phyloP scores from a whole-genome alignment of 2,797 vertebrate genomes.

The Microhierax caerulescens region DNA sequence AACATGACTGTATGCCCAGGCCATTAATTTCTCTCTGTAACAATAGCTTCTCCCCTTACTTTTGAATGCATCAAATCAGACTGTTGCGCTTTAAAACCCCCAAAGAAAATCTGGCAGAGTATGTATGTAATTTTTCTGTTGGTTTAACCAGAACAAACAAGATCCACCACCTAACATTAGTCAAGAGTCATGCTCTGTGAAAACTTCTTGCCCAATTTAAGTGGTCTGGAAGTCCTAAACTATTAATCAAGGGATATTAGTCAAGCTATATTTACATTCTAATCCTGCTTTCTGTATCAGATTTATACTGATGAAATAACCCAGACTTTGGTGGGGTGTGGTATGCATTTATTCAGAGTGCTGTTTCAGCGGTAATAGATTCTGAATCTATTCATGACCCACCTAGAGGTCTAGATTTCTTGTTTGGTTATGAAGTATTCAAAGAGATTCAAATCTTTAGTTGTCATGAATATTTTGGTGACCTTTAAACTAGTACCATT shows the following conservation, averaged over 20 bases:
- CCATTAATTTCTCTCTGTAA: not conserved
- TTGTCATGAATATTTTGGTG: not conserved
- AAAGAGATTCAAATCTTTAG: not conserved
- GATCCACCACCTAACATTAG: not conserved
- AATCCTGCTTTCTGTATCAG: not conserved
- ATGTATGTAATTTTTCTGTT: not conserved
- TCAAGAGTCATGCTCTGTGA: not conserved
- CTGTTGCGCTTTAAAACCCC: not conserved
- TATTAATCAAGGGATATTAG: not conserved
- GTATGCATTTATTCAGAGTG: not conserved
- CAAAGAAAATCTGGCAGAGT: not conserved
- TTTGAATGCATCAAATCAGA: not conserved
- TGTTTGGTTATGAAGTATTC: not conserved
- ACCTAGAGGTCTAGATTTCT: not conserved
- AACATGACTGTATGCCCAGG: not conserved
- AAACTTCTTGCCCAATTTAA: not conserved
- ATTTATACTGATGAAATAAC: not conserved
- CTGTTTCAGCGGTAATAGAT: not conserved
- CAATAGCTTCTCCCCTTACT: not conserved
- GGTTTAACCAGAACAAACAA: not conserved
- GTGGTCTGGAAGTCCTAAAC: not conserved
- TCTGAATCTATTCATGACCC: not conserved
- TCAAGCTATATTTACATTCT: not conserved
- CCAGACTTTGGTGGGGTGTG: not conserved
- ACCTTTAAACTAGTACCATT: not conserved